Evolutionary conservation across 30 jellyfish, hydroid and myxozoan species (phyloP), one percentile per base, ranked within the genome.

Genomic region (Aurelia aurita complex sp. Pacific): DNA sequence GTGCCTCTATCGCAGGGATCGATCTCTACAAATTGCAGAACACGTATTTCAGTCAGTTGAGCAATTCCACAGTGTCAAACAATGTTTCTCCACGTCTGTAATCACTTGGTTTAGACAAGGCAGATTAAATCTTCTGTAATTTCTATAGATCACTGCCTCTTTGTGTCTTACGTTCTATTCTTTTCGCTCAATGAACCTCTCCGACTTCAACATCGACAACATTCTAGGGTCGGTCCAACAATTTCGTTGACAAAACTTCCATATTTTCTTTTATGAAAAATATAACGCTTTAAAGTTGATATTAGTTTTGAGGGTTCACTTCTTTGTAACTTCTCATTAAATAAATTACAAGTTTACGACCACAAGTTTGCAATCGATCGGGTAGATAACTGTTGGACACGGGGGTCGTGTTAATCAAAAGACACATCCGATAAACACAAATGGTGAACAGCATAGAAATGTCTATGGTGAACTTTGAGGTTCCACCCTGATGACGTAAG

Each of bases 61-160:
- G 57, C 57, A 46, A 46, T 46, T 5, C 57, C 57, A 46, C 57
- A 0, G 15, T 4, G 57, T 46, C 15, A 71, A 74, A 79, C 89
- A 79, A 42, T 75, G 67, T 79, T 63, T 63, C 67, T 69, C 77
- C 13, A 50, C 73, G 88, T 79, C 52, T 40, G 57, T 79, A 79
- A 79, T 79, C 67, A 63, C 53, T 64, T 70, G 89, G 89, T 66
- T 79, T 79, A 79, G 89, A 79, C 81, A 66, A 79, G 80, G 80
- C 81, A 65, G 89, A 79, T 79, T 79, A 79, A 79, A 12, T 66
- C 33, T 64, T 79, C 67, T 57, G 53, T 64, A 75, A 71, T 64
- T 79, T 79, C 89, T 64, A 65, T 35, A 64, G 89, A 13, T 75
- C 89, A 18, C 89, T 62, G 61, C 52, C 81, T 64, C 89, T 35